phyloP scores from a whole-genome alignment of 1,140 invertebrate species.

The Tigriopus japonicus region DNA sequence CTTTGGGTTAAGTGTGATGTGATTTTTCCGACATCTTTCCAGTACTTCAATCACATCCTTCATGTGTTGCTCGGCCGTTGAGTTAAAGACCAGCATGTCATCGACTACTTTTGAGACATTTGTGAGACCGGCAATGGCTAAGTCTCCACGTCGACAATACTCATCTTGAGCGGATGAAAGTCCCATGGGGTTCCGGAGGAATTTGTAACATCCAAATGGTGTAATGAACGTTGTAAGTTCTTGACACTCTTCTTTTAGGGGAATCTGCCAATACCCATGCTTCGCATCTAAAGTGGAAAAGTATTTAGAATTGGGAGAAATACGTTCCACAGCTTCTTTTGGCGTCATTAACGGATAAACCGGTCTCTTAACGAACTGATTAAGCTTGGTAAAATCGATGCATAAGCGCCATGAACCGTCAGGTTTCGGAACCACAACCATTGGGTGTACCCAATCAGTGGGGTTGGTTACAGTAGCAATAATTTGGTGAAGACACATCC shows the following conservation, averaged over 20 bases:
- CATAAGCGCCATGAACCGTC: conserved; percentile 24
- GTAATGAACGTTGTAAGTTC: conserved; percentile 21
- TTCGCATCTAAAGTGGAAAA: conserved; percentile 21
- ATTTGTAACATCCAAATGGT: conserved; percentile 18
- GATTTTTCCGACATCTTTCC: conserved; percentile 16
- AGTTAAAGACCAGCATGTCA: conserved; percentile 13
- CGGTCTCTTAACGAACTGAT: conserved; percentile 20
- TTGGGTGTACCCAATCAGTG: not conserved
- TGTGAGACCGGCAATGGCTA: conserved; percentile 15
- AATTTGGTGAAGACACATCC: not conserved
- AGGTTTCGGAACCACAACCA: conserved; percentile 22
- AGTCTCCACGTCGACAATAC: conserved; percentile 18
- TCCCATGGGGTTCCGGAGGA: conserved; percentile 17
- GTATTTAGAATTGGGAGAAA: conserved; percentile 1
- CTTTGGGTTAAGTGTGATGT: conserved; percentile 20
- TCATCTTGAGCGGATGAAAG: conserved; percentile 18
- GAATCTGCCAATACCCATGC: conserved; percentile 23
- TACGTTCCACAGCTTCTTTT: conserved; percentile 16
- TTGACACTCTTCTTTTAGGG: conserved; percentile 19
- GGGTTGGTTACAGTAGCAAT: not conserved
- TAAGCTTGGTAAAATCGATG: conserved; percentile 24
- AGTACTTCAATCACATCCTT: not conserved
- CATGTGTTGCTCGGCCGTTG: not conserved
- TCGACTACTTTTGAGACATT: conserved; percentile 14
- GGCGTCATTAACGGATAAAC: conserved; percentile 20